Evolutionary conservation across 2,797 vertebrate genomes (phyloP), one percentile per base, ranked within the genome.

Genomic region (Microhierax caerulescens): DNA sequence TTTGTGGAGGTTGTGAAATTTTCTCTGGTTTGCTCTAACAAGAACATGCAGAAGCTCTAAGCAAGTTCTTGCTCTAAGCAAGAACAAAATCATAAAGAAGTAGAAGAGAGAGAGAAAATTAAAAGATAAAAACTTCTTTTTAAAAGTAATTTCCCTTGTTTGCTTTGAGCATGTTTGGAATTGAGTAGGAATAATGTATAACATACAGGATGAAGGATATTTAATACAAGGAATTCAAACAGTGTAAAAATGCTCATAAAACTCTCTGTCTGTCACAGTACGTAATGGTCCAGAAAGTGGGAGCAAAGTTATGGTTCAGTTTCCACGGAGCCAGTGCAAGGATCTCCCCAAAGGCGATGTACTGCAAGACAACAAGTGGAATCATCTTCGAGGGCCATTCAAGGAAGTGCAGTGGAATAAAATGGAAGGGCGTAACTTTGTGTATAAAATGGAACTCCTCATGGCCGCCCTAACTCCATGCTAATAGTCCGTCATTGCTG

Each of bases 401-500:
- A 99, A 98, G 78, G 99, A 99, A 96, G 99, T 99, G 43, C 98
- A 99, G 96, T 99, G 99, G 99, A 99, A 98, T 97, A 99, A 98
- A 96, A 99, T 99, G 99, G 99, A 99, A 97, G 99, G 99, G 6
- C 98, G 99, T 9, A 99, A 99, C 97, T 99, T 99, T 48, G 99
- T 99, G 25, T 99, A 99, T 97, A 99, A 99, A 97, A 99, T 99
- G 99, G 99, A 99, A 97, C 99, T 99, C 25, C 98, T 99, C 32
- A 99, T 99, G 99, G 99, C 99, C 1, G 99, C 99, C 1, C 97
- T 99, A 17, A 99, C 99, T 6, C 99, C 99, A 0, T 99, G 99
- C 91, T 98, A 97, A 17, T 98, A 88, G 83, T 72, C 6, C 11
- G 2, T 94, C 50, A 30, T 57, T 1, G 5, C 36, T 23, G 20